Evolutionary conservation across 1,140 invertebrate species (phyloP).

Genomic region (Thaumatotibia leucotreta): DNA sequence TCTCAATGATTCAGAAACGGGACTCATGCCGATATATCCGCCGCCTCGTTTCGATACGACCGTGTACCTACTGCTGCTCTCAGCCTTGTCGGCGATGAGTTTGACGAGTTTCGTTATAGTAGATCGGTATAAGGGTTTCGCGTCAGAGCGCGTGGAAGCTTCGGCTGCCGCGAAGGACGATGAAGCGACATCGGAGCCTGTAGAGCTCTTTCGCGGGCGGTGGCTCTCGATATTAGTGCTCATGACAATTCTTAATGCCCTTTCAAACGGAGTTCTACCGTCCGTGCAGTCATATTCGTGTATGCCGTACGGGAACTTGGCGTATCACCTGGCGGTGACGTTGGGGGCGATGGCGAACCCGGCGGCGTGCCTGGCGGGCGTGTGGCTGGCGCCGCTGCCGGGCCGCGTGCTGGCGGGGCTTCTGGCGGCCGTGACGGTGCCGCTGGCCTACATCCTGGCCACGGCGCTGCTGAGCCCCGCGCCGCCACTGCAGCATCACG

Average conservation of each 20-base stretch:
- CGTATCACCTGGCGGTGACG: constrained; percentile 90
- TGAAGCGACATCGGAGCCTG: constrained; percentile 33
- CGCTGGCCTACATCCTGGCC: constrained; percentile 82
- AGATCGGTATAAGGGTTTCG: constrained; percentile 66
- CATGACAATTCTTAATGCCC: constrained; percentile 78
- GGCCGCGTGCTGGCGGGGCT: constrained; percentile 77
- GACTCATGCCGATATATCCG: constrained; percentile 48
- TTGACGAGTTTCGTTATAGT: constrained; percentile 78
- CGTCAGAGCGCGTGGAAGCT: constrained; percentile 55
- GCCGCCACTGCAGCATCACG: constrained; percentile 81
- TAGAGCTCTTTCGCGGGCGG: constrained; percentile 39
- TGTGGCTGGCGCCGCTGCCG: constrained; percentile 83
- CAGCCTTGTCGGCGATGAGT: constrained; percentile 77
- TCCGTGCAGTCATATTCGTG: constrained; percentile 93
- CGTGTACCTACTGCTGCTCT: constrained; percentile 85
- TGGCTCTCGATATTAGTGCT: constrained; percentile 77
- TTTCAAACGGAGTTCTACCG: constrained; percentile 88
- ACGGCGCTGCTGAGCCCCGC: constrained; percentile 85
- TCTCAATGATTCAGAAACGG: constrained; percentile 33
- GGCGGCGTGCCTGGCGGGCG: constrained; percentile 87
- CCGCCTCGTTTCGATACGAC: constrained; percentile 79
- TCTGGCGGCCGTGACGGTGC: constrained; percentile 70
- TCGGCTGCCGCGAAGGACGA: constrained; percentile 52
- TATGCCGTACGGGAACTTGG: constrained; percentile 88
- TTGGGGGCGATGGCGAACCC: constrained; percentile 91